Evolutionary conservation across 2,113 vertebrate genomes (phyloP).

Genomic region (Hippocampus comes): DNA sequence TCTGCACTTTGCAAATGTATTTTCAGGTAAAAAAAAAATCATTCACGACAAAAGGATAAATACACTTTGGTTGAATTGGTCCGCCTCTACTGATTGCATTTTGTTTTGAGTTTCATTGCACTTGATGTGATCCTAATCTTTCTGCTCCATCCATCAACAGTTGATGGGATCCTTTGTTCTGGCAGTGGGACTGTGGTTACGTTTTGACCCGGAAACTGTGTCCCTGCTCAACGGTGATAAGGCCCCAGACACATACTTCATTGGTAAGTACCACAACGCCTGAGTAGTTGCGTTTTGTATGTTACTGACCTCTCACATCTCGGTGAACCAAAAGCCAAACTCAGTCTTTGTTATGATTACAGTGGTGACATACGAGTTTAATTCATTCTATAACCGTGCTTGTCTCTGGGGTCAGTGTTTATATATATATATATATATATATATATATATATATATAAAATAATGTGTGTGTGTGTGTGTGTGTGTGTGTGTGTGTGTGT

Average conservation of each 20-base stretch:
- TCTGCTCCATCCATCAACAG: conserved; percentile 48
- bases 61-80: not conserved
- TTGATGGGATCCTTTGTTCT: conserved; percentile 87
- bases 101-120: no score
- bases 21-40: not conserved
- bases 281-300: not conserved
- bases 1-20: not conserved
- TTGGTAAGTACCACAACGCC: conserved; percentile 78
- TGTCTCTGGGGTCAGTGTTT: no score
- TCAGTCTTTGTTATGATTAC: not conserved
- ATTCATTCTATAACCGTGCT: not conserved
- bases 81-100: not conserved
- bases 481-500: no score
- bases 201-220: conserved; percentile 82
- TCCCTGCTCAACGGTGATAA: conserved; percentile 77
- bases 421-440: no score
- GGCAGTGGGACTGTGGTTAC: conserved; percentile 90
- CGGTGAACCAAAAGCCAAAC: not conserved
- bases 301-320: not conserved
- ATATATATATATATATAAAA: no score
- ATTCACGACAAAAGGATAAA: not conserved
- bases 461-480: no score
- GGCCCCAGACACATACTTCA: conserved; percentile 85
- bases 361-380: not conserved
- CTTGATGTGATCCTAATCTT: not conserved